Base-by-base conservation (phyloP, 2,797 vertebrate species). In the Protosalanx chinensis region DNA sequence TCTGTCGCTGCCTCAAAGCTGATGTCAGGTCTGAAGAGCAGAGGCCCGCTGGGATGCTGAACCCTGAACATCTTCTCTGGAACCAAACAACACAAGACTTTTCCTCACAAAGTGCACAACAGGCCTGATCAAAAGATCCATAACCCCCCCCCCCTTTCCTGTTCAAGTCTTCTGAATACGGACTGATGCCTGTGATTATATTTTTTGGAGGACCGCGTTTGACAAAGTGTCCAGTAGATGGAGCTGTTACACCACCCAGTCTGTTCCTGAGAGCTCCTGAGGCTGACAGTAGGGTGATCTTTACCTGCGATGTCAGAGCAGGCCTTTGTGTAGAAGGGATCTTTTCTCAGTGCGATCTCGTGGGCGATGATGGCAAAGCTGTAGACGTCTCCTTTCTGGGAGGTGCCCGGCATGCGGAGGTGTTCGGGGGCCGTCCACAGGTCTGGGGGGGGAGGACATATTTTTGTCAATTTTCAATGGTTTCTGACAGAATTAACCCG, bases 301-400 rank as follows among this genome's bases (percentile, higher is more conserved):
- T 75, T 86, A 98, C 97, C 96, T 85, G 86, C 80, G 5, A 20
- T 83, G 71, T 95, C 85, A 2, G 78, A 71, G 78, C 93, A 95
- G 71, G 46, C 72, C 61, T 84, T 2, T 0, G 91, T 95, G 67
- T 95, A 94, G 86, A 99, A 99, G 0, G 95, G 93, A 12, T 87
- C 79, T 70, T 76, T 88, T 29, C 97, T 93, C 68, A 93, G 80
- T 7, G 97, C 81, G 61, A 99, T 98, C 90, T 99, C 97, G 72
- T 99, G 96, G 5, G 94, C 93, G 6, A 99, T 96, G 85, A 99
- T 95, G 37, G 93, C 95, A 0, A 94, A 98, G 89, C 97, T 96
- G 83, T 98, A 99, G 13, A 97, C 94, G 0, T 98, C 97, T 0
- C 97, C 97, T 83, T 97, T 98, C 84, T 97, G 97, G 69, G 97